Base-by-base conservation (phyloP, 2,888 invertebrate genomes). In the Eurois occulta region DNA sequence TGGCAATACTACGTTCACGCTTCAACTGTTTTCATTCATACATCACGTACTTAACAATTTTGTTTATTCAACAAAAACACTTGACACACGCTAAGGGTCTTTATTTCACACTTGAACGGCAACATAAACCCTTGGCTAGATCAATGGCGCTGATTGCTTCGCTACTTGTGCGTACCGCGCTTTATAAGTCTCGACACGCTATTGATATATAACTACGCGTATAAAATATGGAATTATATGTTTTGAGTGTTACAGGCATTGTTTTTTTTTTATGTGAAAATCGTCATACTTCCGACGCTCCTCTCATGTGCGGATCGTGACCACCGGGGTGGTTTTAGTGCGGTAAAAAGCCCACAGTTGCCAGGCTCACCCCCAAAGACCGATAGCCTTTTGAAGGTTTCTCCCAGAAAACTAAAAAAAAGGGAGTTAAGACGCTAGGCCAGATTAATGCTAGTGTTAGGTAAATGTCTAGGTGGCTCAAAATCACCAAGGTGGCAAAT, bases 71-170 rank as follows among this genome's bases (percentile, higher is more conserved):
- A 62, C 35, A 55, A 41, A 66, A 43, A 52, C 38, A 46, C 71
- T 86, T 35, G 35, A 64, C 43, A 28, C 16, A 11, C 48, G 7
- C 5, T 38, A 71, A 82, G 35, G 0, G 21, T 65, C 48, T 87
- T 85, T 82, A 87, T 90, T 90, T 90, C 85, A 86, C 86, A 86
- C 86, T 76, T 87, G 83, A 83, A 80, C 86, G 46, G 84, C 81
- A 77, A 88, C 90, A 82, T 82, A 86, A 85, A 78, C 81, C 80
- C 82, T 79, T 74, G 32, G 62, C 41, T 74, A 81, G 87, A 89
- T 89, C 87, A 89, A 91, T 91, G 83, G 77, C 41, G 11, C 84
- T 89, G 91, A 92, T 92, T 92, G 89, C 86, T 83, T 84, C 72
- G 76, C 75, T 83, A 78, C 78, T 84, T 72, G 77, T 78, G 70